A percentile compares a stretch with the other conserved stretches of the same genome.
Conservation (phyloP, 2,888 invertebrate species). For the Drosophila peninsularis region DNA sequence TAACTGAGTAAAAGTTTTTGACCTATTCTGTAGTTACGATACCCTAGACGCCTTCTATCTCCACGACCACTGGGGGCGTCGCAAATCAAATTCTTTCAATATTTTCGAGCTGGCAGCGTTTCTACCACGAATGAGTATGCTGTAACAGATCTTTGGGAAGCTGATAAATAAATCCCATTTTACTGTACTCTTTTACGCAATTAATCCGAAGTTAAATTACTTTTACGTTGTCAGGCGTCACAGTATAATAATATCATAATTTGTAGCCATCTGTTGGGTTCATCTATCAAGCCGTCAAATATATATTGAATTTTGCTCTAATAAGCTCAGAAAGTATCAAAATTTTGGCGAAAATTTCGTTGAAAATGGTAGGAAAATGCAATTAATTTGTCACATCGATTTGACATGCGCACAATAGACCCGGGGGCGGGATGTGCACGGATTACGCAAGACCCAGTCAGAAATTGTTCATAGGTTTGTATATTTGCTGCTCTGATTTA, state of each 20-base stretch:
- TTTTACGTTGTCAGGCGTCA: no score
- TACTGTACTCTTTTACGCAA: no score
- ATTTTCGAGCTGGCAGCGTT: no score
- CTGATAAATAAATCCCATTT: no score
- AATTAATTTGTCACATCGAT: slow-evolving; percentile 75
- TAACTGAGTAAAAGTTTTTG: no score
- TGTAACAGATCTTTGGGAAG: no score
- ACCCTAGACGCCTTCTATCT: no score
- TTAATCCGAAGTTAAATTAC: not conserved
- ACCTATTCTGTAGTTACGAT: no score
- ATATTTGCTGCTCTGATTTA: slow-evolving; percentile 30
- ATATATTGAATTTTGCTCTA: slow-evolving; percentile 58
- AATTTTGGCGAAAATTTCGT: slow-evolving; percentile 43
- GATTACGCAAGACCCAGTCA: slow-evolving; percentile 32
- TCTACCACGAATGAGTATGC: no score
- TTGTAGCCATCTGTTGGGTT: slow-evolving; percentile 53
- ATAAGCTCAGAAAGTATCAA: slow-evolving; percentile 35
- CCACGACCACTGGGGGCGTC: no score
- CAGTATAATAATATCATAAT: slow-evolving; percentile 6
- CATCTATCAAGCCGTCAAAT: slow-evolving; percentile 62
- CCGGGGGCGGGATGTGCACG: slow-evolving; percentile 18
- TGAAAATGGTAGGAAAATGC: slow-evolving; percentile 54
- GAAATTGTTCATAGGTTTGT: slow-evolving; percentile 17
- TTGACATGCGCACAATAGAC: slow-evolving; percentile 52
- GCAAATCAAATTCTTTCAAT: no score